These are phyloP conservation scores for Acleris cristana DNA, from an alignment of 2,888 invertebrate species.

Conservation along the genomic window DNA sequence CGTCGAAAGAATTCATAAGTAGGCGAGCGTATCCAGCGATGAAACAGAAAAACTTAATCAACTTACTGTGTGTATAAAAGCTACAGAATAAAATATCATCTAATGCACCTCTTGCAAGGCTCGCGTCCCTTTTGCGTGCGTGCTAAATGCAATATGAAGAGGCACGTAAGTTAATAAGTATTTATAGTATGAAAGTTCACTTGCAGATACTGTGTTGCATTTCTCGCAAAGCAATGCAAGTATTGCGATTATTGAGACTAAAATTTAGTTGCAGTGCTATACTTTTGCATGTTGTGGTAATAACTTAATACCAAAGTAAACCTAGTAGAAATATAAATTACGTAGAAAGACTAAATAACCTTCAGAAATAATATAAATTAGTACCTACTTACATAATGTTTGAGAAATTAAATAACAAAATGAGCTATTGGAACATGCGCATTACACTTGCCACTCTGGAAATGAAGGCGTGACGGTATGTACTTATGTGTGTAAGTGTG, in stretches of 20 bases:
- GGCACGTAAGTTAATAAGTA: neutral
- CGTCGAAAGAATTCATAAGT: constrained; percentile 26
- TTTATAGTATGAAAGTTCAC: constrained; percentile 21
- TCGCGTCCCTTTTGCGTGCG: neutral
- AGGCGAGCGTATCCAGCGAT: constrained; percentile 5
- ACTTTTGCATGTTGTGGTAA: neutral
- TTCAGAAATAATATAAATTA: neutral
- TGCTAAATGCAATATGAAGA: neutral
- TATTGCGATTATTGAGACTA: neutral
- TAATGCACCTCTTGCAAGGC: neutral
- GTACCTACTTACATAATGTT: no score
- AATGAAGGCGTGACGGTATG: no score
- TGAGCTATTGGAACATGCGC: no score
- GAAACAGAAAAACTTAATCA: constrained; percentile 3
- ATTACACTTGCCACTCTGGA: no score
- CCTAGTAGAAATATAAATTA: no score
- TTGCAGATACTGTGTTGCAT: constrained; percentile 19
- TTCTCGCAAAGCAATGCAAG: constrained; percentile 10
- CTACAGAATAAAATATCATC: neutral
- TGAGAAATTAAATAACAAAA: no score
- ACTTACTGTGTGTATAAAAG: neutral
- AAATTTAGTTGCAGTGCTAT: neutral
- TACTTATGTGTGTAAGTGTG: no score
- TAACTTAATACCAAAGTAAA: neutral
- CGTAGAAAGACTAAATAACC: no score